Conservation (phyloP, 1,140 invertebrate genomes). For the Archivesica marissinica region DNA sequence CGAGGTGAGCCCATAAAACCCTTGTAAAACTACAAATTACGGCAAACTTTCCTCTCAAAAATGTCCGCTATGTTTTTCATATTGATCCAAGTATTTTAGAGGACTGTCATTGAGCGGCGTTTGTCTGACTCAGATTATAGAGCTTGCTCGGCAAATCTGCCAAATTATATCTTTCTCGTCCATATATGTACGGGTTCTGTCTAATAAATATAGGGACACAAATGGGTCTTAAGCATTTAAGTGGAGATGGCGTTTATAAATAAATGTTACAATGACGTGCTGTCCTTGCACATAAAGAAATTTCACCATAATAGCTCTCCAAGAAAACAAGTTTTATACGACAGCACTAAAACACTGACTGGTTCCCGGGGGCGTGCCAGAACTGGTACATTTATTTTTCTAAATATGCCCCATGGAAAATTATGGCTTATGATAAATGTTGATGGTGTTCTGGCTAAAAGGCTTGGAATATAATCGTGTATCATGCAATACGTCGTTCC, state of each 20-base stretch:
- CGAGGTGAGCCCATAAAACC: slow-evolving; percentile 61
- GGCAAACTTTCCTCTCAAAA: slow-evolving; percentile 59
- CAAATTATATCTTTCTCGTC: slow-evolving; percentile 61
- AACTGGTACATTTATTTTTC: slow-evolving; percentile 39
- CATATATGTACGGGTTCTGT: slow-evolving; percentile 63
- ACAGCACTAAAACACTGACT: slow-evolving; percentile 44
- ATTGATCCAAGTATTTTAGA: slow-evolving; percentile 62
- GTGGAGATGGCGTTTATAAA: slow-evolving; percentile 62
- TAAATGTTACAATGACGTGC: slow-evolving; percentile 61
- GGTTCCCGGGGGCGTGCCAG: background rate
- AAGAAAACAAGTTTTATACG: slow-evolving; percentile 39
- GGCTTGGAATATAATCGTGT: background rate
- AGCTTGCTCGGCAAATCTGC: slow-evolving; percentile 53
- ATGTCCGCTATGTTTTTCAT: slow-evolving; percentile 62
- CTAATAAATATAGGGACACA: slow-evolving; percentile 64
- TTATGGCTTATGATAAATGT: slow-evolving; percentile 25
- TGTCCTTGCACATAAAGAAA: slow-evolving; percentile 50
- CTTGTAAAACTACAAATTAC: slow-evolving; percentile 63
- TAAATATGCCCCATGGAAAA: slow-evolving; percentile 22
- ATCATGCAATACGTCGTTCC: slow-evolving; percentile 28
- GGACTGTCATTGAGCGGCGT: slow-evolving; percentile 62
- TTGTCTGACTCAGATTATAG: slow-evolving; percentile 63
- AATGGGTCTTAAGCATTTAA: slow-evolving; percentile 66
- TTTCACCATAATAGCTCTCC: slow-evolving; percentile 26
- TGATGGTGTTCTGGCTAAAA: slow-evolving; percentile 4